Base-by-base conservation (phyloP, 2,113 vertebrate genomes). In the Hydrolagus affinis region DNA sequence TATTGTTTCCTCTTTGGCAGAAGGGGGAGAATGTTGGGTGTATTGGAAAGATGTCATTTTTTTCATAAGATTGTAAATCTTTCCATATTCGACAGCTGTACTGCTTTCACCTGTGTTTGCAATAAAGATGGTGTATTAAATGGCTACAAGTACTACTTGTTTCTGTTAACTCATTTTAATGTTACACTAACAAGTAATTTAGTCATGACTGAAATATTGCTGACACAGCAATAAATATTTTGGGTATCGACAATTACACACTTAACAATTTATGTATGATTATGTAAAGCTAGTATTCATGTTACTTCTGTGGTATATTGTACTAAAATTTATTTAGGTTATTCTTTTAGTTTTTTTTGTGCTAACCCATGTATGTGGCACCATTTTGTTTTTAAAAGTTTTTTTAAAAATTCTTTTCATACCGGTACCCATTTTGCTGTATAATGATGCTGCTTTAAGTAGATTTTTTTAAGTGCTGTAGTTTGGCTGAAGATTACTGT, bases 171-270 rank as follows among this genome's bases (percentile, higher is more conserved):
- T 87, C 91, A 96, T 96, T 97, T 94, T 94, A 94, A 92, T 94
- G 94, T 94, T 95, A 94, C 95, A 95, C 94, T 94, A 93, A 92
- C 89, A 90, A 91, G 90, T 90, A 90, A 88, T 86, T 86, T 87
- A 86, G 87, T 88, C 88, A 89, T 88, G 88, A 88, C 25, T 89
- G 86, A 90, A 92, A 88, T 92, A 93, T 94, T 95, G 95, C 94
- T 95, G 93, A 93, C 92, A 88, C 90, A 94, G 94, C 93, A 95
- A 95, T 94, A 95, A 96, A 94, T 94, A 95, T 93, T 92, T 92
- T 91, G 91, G 95, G 96, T 96, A 96, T 95, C 96, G 94, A 95
- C 94, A 93, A 88, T 90, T 91, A 90, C 90, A 90, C 92, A 94
- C 90, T 93, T 93, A 91, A 93, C 92, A 94, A 87, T 94, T 86